Conservation (phyloP, 2,888 invertebrate species). For the Adelphocoris suturalis region DNA sequence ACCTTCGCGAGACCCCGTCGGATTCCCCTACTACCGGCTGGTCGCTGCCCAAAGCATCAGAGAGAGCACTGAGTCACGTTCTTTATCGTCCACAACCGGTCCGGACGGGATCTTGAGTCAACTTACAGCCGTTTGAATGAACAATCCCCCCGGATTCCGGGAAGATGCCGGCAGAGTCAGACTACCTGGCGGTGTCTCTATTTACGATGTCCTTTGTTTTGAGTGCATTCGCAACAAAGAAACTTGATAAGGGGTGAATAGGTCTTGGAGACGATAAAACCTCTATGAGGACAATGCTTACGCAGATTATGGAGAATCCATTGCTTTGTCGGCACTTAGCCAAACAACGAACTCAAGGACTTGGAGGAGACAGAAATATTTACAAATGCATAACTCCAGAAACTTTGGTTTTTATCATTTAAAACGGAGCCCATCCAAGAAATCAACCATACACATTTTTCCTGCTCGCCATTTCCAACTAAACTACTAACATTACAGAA, state of each 20-base stretch:
- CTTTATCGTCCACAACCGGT: slow-evolving; percentile 39
- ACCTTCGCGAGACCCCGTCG: slow-evolving; percentile 12
- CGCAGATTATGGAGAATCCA: neutral
- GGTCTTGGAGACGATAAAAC: neutral
- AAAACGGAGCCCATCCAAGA: too few species aligned
- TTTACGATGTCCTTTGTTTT: neutral
- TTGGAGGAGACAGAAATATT: too few species aligned
- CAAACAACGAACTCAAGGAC: neutral
- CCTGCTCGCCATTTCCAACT: too few species aligned
- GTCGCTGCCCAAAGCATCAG: slow-evolving; percentile 29
- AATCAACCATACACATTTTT: too few species aligned
- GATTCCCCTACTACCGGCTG: neutral
- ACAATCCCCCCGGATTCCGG: slow-evolving; percentile 1
- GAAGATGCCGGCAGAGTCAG: neutral
- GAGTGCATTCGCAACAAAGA: neutral
- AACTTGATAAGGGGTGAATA: neutral
- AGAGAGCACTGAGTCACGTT: slow-evolving; percentile 51
- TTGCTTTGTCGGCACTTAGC: slow-evolving; percentile 3
- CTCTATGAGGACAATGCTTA: neutral
- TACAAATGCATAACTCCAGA: neutral
- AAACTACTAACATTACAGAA: too few species aligned
- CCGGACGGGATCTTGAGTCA: slow-evolving; percentile 10
- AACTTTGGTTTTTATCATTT: too few species aligned
- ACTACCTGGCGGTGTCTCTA: neutral
- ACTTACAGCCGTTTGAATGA: slow-evolving; percentile 25